Percentiles rank a stretch among this genome's conserved stretches.
Evolutionary conservation across 1,140 invertebrate species (phyloP).

Genomic region (Ceratina australensis): DNA sequence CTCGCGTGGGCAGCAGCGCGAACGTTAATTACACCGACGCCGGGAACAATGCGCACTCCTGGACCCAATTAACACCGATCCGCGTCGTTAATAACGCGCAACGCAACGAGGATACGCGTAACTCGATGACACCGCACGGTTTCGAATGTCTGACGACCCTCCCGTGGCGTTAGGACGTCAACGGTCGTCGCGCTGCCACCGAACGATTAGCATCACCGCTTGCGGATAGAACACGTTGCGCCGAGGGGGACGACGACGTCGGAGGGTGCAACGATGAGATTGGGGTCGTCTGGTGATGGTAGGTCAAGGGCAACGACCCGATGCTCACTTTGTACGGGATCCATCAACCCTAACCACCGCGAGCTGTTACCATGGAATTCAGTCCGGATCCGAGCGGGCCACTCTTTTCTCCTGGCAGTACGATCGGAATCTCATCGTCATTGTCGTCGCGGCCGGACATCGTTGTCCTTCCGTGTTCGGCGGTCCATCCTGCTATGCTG

Average conservation of each 20-base stretch:
- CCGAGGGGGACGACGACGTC: neutral
- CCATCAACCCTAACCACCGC: constrained; percentile 53
- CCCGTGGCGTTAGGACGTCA: constrained; percentile 1
- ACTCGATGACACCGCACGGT: constrained; percentile 21
- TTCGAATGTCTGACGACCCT: constrained; percentile 13
- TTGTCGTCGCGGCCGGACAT: neutral
- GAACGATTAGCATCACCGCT: constrained; percentile 6
- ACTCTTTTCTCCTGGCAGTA: constrained; percentile 23
- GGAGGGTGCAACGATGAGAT: neutral
- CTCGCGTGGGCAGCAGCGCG: neutral
- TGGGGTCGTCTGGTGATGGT: constrained; percentile 50
- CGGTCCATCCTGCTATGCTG: too few species aligned
- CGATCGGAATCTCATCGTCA: constrained; percentile 20
- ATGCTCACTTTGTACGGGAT: constrained; percentile 44
- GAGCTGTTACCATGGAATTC: constrained; percentile 58
- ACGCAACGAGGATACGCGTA: constrained; percentile 2
- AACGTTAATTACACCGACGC: constrained; percentile 27
- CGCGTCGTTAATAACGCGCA: constrained; percentile 37
- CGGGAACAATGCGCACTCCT: neutral
- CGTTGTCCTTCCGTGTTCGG: neutral
- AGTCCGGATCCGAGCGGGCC: constrained; percentile 34
- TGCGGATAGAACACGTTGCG: constrained; percentile 24
- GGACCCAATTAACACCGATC: constrained; percentile 31
- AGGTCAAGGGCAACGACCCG: constrained; percentile 75
- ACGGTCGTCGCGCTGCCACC: neutral